These are phyloP conservation scores for Druceiella hillmani DNA, from an alignment of 2,888 invertebrate genomes.

Conservation along the genomic window DNA sequence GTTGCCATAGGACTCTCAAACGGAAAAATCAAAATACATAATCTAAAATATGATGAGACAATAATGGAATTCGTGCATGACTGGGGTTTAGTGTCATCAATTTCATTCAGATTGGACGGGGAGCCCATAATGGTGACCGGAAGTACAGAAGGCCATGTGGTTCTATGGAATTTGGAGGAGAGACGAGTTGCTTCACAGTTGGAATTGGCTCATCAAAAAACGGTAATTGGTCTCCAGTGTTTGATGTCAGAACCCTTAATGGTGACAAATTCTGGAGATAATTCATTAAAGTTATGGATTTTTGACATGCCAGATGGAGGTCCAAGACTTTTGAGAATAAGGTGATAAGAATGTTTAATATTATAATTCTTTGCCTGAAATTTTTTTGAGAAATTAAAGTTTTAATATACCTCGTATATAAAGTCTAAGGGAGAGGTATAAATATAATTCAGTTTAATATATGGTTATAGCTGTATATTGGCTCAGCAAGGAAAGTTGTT, in stretches of 20 bases:
- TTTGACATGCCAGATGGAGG: constrained; percentile 92
- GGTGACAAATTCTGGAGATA: constrained; percentile 90
- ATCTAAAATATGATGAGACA: constrained; percentile 78
- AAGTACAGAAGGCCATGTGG: constrained; percentile 76
- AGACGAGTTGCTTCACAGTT: constrained; percentile 74
- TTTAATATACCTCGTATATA: neutral
- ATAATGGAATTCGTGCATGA: constrained; percentile 86
- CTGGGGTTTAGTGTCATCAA: constrained; percentile 80
- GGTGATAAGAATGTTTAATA: no score
- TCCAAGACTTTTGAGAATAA: constrained; percentile 69
- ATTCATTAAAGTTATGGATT: constrained; percentile 85
- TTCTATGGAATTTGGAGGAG: constrained; percentile 91
- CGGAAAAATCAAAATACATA: constrained; percentile 81
- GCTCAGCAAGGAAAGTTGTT: no score
- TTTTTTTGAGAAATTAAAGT: neutral
- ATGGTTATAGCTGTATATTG: no score
- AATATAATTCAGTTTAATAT: neutral
- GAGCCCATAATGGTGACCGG: constrained; percentile 83
- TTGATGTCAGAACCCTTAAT: constrained; percentile 85
- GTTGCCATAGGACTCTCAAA: constrained; percentile 79
- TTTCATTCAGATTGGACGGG: constrained; percentile 85
- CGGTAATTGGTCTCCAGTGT: constrained; percentile 77
- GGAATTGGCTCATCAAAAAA: constrained; percentile 67
- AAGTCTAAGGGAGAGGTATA: neutral
- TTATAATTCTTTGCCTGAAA: constrained; percentile 2